These are phyloP conservation scores for Cydia splendana DNA, from an alignment of 1,140 invertebrate species.

Conservation along the genomic window DNA sequence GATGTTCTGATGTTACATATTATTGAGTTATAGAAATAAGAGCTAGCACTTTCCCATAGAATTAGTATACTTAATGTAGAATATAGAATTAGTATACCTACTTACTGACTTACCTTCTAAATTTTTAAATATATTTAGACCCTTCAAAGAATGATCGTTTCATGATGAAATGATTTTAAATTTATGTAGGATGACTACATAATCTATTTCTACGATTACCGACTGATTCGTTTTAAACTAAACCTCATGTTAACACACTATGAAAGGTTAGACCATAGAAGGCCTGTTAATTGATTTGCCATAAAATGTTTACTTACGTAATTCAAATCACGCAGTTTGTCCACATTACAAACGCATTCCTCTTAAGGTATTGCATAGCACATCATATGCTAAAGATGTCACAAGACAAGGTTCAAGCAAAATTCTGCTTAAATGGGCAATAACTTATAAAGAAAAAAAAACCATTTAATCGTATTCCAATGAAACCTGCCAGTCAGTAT, in stretches of 20 bases:
- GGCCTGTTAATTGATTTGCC: background rate
- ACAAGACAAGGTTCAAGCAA: constrained; percentile 5
- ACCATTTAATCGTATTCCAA: constrained; percentile 21
- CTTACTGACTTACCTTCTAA: no score
- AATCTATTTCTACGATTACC: background rate
- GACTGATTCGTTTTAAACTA: background rate
- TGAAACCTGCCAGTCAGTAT: constrained; percentile 20
- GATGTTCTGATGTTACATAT: no score
- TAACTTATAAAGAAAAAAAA: constrained; percentile 9
- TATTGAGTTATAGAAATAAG: no score
- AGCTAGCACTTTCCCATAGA: no score
- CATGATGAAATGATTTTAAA: no score
- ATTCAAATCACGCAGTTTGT: constrained; percentile 4
- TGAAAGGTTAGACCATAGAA: background rate
- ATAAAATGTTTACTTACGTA: background rate
- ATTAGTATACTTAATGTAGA: no score
- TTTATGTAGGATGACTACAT: background rate
- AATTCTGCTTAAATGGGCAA: background rate
- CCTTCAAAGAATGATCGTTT: no score
- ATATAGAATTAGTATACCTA: no score
- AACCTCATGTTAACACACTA: background rate
- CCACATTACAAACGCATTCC: constrained; percentile 6
- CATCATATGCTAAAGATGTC: background rate
- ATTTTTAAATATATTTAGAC: no score
- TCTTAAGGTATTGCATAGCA: background rate